Percentiles rank a stretch among this genome's conserved stretches.
These are phyloP conservation scores for Meloidogyne exigua DNA, from an alignment of 1,140 invertebrate species.

Conservation along the genomic window DNA sequence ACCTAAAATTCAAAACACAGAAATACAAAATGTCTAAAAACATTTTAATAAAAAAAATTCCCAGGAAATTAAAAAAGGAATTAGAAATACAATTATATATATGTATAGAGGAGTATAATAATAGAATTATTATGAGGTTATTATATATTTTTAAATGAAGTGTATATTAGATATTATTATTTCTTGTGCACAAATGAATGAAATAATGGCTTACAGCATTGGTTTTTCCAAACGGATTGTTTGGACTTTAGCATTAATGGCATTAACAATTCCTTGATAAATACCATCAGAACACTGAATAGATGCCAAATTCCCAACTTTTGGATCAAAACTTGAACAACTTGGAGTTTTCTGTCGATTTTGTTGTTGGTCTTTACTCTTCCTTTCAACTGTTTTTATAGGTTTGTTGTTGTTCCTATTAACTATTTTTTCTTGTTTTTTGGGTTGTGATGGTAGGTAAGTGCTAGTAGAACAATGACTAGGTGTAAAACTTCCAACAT, in stretches of 20 bases:
- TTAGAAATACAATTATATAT: too few relatives aligned
- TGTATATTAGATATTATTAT: too few relatives aligned
- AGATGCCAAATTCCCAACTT: neutral
- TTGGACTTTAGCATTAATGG: slow-evolving; percentile 1
- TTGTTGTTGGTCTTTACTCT: slow-evolving; percentile 13
- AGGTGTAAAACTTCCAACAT: too few relatives aligned
- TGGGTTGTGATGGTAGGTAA: too few relatives aligned
- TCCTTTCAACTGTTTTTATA: neutral
- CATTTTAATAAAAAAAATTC: too few relatives aligned
- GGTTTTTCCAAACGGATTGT: slow-evolving; percentile 8
- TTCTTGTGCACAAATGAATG: neutral
- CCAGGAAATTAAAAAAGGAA: too few relatives aligned
- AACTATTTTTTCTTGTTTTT: neutral
- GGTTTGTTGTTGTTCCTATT: slow-evolving; percentile 3
- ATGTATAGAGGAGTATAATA: too few relatives aligned
- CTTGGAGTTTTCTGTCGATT: slow-evolving; percentile 4
- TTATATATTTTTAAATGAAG: too few relatives aligned
- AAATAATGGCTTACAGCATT: neutral
- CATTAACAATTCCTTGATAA: slow-evolving; percentile 18
- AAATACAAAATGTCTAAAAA: too few relatives aligned
- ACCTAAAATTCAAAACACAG: neutral
- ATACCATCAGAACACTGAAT: neutral
- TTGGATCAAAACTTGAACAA: neutral
- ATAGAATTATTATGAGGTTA: too few relatives aligned
- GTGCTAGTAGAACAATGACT: too few relatives aligned